phyloP scores from a whole-genome alignment of 2,888 invertebrate species.

The Timandra comae region DNA sequence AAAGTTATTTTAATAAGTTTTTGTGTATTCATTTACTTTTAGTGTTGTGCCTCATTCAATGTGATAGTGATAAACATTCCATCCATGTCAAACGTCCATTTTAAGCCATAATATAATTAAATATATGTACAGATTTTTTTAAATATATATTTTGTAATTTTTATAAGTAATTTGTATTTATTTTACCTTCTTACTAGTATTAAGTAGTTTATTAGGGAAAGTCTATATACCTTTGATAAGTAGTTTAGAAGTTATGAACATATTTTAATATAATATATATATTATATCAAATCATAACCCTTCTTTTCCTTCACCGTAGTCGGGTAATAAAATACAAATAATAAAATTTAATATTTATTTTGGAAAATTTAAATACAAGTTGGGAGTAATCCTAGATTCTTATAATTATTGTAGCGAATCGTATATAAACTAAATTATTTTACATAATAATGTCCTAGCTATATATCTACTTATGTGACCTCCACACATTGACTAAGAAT shows the following conservation, averaged over 20 bases:
- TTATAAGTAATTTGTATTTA: constrained; percentile 1
- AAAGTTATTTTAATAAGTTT: no score
- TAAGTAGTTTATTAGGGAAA: no score
- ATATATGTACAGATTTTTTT: constrained; percentile 4
- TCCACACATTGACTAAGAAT: constrained; percentile 44
- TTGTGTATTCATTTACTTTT: no score
- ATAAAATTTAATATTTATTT: constrained; percentile 51
- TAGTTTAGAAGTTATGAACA: no score
- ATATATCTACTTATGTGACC: constrained; percentile 21
- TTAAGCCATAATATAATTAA: constrained; percentile 46
- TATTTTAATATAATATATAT: no score
- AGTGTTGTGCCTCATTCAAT: constrained; percentile 23
- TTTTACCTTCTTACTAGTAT: background rate
- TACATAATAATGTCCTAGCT: constrained; percentile 35
- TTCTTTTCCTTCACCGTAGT: no score
- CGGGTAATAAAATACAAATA: no score
- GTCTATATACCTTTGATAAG: no score
- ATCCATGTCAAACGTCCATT: constrained; percentile 41
- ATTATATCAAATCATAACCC: no score
- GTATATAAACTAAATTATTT: constrained; percentile 40
- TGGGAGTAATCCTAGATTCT: constrained; percentile 48
- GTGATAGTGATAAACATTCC: constrained; percentile 45
- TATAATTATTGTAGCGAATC: constrained; percentile 28
- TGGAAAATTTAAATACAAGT: constrained; percentile 66
- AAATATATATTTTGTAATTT: constrained; percentile 3